These are phyloP conservation scores for Galerucella nymphaeae DNA, from an alignment of 2,888 invertebrate species.

Conservation along the genomic window DNA sequence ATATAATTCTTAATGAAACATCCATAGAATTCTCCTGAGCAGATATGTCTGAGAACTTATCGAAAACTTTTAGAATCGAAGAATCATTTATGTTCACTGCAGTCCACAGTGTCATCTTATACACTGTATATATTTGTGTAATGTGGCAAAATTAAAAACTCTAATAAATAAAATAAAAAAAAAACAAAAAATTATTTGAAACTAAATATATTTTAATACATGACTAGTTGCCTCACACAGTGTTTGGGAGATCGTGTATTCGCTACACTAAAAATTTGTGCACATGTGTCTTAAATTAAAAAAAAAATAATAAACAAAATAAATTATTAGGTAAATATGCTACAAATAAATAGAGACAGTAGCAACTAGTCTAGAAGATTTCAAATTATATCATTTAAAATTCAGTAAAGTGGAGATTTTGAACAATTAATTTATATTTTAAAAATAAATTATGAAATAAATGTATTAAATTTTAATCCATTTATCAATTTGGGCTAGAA, in stretches of 20 bases:
- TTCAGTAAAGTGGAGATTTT: background rate
- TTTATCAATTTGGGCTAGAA: too few species aligned
- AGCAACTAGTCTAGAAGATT: conserved; percentile 55
- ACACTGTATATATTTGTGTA: conserved; percentile 25
- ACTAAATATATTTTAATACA: conserved; percentile 58
- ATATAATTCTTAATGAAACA: too few species aligned
- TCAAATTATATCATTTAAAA: too few species aligned
- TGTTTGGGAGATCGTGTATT: conserved; percentile 62
- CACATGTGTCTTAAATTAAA: conserved; percentile 56
- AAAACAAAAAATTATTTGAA: conserved; percentile 57
- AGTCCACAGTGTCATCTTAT: too few species aligned
- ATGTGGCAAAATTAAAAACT: background rate
- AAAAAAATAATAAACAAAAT: conserved; percentile 20
- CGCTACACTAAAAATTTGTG: conserved; percentile 58
- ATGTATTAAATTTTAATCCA: background rate
- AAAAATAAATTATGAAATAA: background rate
- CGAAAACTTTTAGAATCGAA: background rate
- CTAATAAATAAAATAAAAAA: conserved; percentile 49
- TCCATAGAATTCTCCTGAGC: too few species aligned
- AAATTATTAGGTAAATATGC: conserved; percentile 52
- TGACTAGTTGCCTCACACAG: conserved; percentile 68
- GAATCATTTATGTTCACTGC: background rate
- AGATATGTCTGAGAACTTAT: too few species aligned
- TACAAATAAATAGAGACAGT: conserved; percentile 43
- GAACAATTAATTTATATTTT: background rate